Evolutionary conservation across 1,140 invertebrate genomes (phyloP).

Genomic region (Danaus plexippus): DNA sequence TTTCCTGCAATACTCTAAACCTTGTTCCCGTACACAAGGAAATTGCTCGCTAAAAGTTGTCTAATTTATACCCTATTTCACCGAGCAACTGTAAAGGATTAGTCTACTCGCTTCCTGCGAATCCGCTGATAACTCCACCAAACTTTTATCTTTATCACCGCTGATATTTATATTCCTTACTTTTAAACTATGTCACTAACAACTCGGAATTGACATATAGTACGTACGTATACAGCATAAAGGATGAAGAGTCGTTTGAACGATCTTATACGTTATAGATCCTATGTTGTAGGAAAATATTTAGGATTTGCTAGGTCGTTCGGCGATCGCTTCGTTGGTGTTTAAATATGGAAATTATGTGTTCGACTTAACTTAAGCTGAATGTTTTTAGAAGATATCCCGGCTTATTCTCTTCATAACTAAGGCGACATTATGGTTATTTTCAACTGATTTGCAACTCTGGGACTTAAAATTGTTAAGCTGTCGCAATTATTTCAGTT

Average conservation of each 20-base stretch:
- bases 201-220: slow-evolving; percentile 18
- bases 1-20: slow-evolving; percentile 26
- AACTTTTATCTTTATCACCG: slow-evolving; percentile 32
- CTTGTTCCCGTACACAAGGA: slow-evolving; percentile 40
- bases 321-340: no score
- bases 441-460: no score
- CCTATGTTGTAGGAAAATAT: no score
- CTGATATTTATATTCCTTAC: slow-evolving; percentile 27
- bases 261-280: no score
- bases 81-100: slow-evolving; percentile 33
- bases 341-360: no score
- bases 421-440: no score
- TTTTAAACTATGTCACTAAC: slow-evolving; percentile 16
- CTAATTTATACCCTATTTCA: slow-evolving; percentile 48
- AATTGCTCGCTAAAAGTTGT: slow-evolving; percentile 53
- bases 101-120: slow-evolving; percentile 31
- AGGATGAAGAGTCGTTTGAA: no score
- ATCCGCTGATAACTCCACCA: slow-evolving; percentile 28
- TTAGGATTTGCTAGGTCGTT: no score
- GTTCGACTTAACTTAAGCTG: no score
- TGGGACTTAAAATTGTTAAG: no score
- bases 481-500: no score
- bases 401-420: slow-evolving; percentile 5
- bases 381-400: neutral
- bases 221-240: no score